phyloP scores from a whole-genome alignment of 2,113 vertebrate species.

The Cynopterus brachyotis region DNA sequence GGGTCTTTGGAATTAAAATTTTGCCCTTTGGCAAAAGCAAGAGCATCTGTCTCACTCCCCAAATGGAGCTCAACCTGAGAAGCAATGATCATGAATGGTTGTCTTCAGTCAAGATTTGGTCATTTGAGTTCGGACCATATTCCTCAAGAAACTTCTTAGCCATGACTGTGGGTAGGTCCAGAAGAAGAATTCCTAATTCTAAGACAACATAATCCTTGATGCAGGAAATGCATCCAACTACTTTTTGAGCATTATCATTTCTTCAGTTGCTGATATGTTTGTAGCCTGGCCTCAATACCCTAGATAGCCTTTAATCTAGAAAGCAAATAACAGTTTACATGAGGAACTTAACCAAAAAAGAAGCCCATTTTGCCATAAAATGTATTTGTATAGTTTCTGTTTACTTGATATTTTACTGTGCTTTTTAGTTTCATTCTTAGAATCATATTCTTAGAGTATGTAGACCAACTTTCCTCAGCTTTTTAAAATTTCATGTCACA shows the following conservation, averaged over 20 bases:
- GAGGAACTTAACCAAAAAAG: background rate
- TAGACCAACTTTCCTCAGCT: background rate
- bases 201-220: background rate
- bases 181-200: background rate
- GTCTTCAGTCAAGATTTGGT: slow-evolving; percentile 92
- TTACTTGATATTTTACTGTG: background rate
- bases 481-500: background rate
- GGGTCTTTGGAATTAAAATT: background rate
- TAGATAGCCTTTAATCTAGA: background rate
- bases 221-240: background rate
- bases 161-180: background rate
- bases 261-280: background rate
- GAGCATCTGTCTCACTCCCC: background rate
- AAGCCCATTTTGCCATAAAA: background rate
- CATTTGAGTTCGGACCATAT: slow-evolving; percentile 92
- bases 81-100: slow-evolving; percentile 75
- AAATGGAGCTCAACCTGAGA: background rate
- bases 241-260: background rate
- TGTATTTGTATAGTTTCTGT: background rate
- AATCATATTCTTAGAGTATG: background rate
- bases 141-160: slow-evolving; percentile 66
- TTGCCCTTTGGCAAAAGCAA: background rate
- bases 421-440: background rate
- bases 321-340: background rate
- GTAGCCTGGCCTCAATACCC: background rate